Conservation (phyloP, 2,888 invertebrate species). For the Chydorus sphaericus region DNA sequence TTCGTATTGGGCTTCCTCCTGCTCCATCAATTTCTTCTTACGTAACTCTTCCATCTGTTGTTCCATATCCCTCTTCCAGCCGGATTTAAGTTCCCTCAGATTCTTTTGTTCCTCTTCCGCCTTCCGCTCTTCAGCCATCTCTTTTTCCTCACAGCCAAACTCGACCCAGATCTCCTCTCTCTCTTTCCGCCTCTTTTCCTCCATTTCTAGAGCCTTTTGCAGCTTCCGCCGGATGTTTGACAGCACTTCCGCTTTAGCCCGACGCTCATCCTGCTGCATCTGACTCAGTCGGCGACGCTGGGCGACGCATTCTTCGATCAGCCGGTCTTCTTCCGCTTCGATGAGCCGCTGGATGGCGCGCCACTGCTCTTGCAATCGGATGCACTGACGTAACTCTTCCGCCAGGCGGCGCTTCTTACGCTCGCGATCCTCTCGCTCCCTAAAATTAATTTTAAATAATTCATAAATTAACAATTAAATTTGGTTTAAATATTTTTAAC, state of each 20-base stretch:
- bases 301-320: constrained; percentile 9
- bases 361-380: constrained; percentile 11
- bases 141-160: background rate
- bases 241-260: background rate
- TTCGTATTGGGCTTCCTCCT: background rate
- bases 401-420: constrained; percentile 7
- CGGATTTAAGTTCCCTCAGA: background rate
- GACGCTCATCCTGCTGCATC: constrained; percentile 7
- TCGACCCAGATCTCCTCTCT: constrained; percentile 9
- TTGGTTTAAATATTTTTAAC: no score
- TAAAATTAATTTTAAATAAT: background rate
- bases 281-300: constrained; percentile 7
- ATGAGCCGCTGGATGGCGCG: constrained; percentile 7
- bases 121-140: background rate
- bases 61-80: background rate
- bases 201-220: constrained; percentile 9
- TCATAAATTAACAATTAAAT: background rate
- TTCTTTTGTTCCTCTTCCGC: background rate
- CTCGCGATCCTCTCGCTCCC: constrained; percentile 1
- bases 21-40: background rate
- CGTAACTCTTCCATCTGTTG: background rate
- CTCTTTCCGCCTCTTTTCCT: constrained; percentile 8
- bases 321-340: constrained; percentile 11
- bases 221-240: background rate
- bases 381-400: constrained; percentile 4